Evolutionary conservation across 2,888 invertebrate species (phyloP), one percentile per base, ranked within the genome.

Genomic region (Lobophora halterata): DNA sequence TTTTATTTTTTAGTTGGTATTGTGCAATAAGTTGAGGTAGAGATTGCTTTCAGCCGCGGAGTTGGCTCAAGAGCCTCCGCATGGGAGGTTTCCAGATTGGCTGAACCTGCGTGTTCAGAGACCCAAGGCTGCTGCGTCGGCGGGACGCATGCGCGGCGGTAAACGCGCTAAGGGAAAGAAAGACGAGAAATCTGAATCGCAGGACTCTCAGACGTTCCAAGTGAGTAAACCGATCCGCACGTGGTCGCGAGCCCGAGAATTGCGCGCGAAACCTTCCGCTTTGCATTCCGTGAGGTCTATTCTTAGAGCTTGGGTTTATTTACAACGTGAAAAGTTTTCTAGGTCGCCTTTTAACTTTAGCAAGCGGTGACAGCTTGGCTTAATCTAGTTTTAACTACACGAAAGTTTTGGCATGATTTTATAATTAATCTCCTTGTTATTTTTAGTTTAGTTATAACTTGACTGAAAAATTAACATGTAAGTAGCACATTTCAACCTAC

Each of bases 71-170:
- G 86, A 88, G 49, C 88, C 88, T 1, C 87, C 88, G 3, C 60
- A 55, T 11, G 79, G 80, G 17, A 76, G 88, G 47, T 88, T 86
- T 58, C 62, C 79, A 49, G 79, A 85, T 67, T 80, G 88, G 88
- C 34, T 86, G 58, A 65, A 81, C 57, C 69, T 76, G 40, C 80
- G 82, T 33, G 78, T 83, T 27, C 86, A 87, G 48, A 74, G 87
- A 47, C 79, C 79, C 28, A 77, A 77, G 48, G 73, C 58, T 6
- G 58, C 61, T 34, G 49, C 63, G 19, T 41, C 52, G 38, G 40
- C 45, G 16, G 55, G 62, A 25, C 82, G 85, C 85, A 60, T 73
- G 85, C 86, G 85, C 65, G 56, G 55, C 24, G 69, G 61, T 12
- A 76, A 78, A 61, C 76, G 76, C 64, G 74, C 68, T 52, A 76